Evolutionary conservation across 2,888 invertebrate genomes (phyloP), one percentile per base, ranked within the genome.

Genomic region (Troides helena): DNA sequence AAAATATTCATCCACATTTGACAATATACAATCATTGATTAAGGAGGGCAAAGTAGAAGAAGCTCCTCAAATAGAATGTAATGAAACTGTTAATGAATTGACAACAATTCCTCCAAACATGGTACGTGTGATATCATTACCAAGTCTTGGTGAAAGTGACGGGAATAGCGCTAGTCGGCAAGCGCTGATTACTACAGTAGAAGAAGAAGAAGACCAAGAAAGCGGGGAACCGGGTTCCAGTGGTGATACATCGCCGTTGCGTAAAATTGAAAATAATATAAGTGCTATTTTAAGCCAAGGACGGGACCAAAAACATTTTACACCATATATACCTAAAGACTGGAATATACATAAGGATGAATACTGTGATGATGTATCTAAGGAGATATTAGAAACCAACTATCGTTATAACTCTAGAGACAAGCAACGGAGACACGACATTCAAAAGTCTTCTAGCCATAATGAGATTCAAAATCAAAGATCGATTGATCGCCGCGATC

Each of bases 1-100:
- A 80, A 95, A 95, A 79, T 95, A 95, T 86, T 96, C 95, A 75
- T 95, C 95, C 60, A 96, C 96, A 12, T 96, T 96, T 83, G 96
- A 96, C 90, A 96, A 96, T 81, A 95, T 96, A 77, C 95, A 95
- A 81, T 95, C 95, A 58, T 86, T 96, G 74, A 94, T 96, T 73
- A 95, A 95, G 78, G 96, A 96, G 82, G 95, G 95, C 30, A 94
- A 95, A 74, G 93, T 95, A 21, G 94, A 94, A 74, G 93, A 93
- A 78, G 85, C 93, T 59, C 89, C 90, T 43, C 86, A 86, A 69
- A 81, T 84, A 65, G 94, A 94, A 74, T 93, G 92, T 73, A 92
- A 89, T 74, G 94, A 94, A 84, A 92, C 94, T 76, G 95, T 95
- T 21, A 92, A 93, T 58, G 95, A 95, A 76, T 93, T 96, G 76